Percentiles rank a stretch among this genome's conserved stretches.
phyloP scores from a whole-genome alignment of 2,888 invertebrate genomes.

The Drosophila mulleri region DNA sequence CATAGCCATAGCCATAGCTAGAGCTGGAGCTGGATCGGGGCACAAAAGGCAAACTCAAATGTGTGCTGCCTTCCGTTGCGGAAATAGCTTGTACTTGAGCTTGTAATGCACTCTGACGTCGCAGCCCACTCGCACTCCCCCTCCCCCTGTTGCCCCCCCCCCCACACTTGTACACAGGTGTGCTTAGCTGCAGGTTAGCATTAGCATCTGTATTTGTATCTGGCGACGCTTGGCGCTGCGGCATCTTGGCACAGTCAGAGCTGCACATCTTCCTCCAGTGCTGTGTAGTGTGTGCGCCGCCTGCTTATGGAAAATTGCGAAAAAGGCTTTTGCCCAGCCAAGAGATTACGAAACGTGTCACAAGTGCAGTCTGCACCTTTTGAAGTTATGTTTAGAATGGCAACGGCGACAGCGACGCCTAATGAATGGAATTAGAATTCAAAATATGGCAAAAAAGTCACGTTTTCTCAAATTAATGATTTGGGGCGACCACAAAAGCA shows the following conservation, averaged over 20 bases:
- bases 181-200: conserved; percentile 66
- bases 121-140: background rate
- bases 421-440: conserved; percentile 80
- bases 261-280: conserved; percentile 32
- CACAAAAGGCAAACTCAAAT: conserved; percentile 63
- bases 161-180: conserved; percentile 22
- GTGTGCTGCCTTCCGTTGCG: conserved; percentile 70
- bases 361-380: conserved; percentile 80
- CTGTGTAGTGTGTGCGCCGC: conserved; percentile 30
- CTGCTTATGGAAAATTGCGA: conserved; percentile 70
- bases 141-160: too few relatives aligned
- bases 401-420: conserved; percentile 57
- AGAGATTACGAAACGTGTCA: conserved; percentile 79
- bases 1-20: background rate
- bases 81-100: conserved; percentile 77
- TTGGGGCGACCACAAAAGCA: conserved; percentile 67
- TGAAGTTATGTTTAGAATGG: conserved; percentile 77
- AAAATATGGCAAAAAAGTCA: conserved; percentile 82
- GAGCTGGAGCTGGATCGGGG: conserved; percentile 21
- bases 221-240: conserved; percentile 30
- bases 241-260: conserved; percentile 55
- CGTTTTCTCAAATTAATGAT: conserved; percentile 79
- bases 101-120: conserved; percentile 53
- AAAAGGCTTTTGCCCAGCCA: conserved; percentile 55
- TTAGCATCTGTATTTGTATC: conserved; percentile 64